Evolutionary conservation across 2,797 vertebrate species (phyloP).

Genomic region (Eleutherodactylus coqui): DNA sequence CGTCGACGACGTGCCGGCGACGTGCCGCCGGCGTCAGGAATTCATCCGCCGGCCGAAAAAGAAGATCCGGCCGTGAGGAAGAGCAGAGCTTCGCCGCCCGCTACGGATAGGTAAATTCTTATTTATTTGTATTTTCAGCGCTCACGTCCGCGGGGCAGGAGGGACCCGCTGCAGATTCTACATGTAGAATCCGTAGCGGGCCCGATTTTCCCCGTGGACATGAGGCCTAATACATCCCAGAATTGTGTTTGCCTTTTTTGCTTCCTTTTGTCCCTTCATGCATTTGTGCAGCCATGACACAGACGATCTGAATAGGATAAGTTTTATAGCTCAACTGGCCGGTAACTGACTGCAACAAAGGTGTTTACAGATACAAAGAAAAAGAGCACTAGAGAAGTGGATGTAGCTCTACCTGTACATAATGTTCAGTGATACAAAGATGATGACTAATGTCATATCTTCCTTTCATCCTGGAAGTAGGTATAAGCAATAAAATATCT

Average conservation of each 20-base stretch:
- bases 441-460: not conserved
- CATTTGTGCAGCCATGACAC: not conserved
- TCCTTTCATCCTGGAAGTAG: slow-evolving; percentile 20
- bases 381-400: not conserved
- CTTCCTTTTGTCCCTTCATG: not conserved
- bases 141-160: no score
- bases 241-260: not conserved
- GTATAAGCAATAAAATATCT: not conserved
- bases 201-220: no score
- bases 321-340: not conserved
- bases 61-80: no score
- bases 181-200: no score
- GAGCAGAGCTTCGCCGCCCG: no score
- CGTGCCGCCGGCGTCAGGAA: no score
- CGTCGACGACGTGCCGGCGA: no score
- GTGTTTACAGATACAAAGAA: not conserved
- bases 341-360: not conserved
- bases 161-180: no score
- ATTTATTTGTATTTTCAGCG: no score
- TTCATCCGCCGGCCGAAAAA: no score
- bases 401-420: not conserved
- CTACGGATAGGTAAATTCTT: no score
- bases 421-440: not conserved
- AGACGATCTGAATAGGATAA: not conserved
- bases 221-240: no score